A percentile compares a stretch with the other conserved stretches of the same genome.
Conservation (phyloP, 2,797 vertebrate genomes). For the Aulostomus chinensis region DNA sequence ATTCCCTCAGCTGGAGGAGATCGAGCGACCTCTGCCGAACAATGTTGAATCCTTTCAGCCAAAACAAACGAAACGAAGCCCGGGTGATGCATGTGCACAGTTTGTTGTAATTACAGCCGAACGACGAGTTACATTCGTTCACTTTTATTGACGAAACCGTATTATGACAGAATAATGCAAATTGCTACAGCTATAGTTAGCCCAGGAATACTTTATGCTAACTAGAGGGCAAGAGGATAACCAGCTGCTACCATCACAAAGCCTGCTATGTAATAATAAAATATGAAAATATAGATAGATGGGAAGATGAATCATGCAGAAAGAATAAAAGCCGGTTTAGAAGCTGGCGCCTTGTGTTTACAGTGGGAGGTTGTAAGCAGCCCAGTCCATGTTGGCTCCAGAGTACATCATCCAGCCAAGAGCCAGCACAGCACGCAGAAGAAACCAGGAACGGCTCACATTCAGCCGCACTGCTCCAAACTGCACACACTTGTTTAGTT, state of each 20-base stretch:
- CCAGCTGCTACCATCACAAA: too few relatives aligned
- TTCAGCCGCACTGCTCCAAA: neutral
- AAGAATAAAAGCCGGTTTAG: constrained; percentile 5
- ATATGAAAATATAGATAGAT: neutral
- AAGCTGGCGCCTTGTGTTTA: constrained; percentile 56
- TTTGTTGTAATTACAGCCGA: neutral
- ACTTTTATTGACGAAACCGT: neutral
- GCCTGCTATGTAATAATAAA: neutral
- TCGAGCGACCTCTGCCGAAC: constrained; percentile 62
- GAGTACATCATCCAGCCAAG: constrained; percentile 48
- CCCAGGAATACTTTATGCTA: neutral
- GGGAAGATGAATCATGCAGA: neutral
- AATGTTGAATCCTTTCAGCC: neutral
- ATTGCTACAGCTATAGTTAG: constrained; percentile 7
- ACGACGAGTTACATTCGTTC: rapidly evolving
- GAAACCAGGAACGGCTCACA: neutral
- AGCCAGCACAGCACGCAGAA: constrained; percentile 8
- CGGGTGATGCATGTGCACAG: neutral
- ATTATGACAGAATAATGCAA: neutral
- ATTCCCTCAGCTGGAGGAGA: neutral
- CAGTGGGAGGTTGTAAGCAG: constrained; percentile 34
- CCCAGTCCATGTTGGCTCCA: constrained; percentile 34
- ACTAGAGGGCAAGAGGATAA: neutral
- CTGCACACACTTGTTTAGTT: neutral
- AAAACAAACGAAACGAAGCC: constrained; percentile 20